A percentile compares a stretch with the other conserved stretches of the same genome.
Evolutionary conservation across 2,113 vertebrate genomes (phyloP).

Genomic region (Rhipidura dahli): DNA sequence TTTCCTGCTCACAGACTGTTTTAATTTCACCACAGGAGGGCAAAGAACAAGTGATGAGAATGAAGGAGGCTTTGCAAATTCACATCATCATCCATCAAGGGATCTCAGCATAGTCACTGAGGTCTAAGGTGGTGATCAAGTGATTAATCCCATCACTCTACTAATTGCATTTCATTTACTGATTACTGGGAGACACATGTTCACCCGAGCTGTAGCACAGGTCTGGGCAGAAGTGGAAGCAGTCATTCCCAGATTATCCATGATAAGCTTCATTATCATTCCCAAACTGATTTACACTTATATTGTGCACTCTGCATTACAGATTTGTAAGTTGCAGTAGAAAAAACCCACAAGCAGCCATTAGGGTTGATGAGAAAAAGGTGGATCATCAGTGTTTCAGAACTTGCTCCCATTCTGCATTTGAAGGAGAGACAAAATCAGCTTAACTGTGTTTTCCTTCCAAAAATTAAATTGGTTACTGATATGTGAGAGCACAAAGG

Average conservation of each 20-base stretch:
- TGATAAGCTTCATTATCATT: conserved; percentile 48
- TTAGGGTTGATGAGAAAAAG: not conserved
- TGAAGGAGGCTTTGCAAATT: conserved; percentile 21
- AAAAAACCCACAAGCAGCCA: not conserved
- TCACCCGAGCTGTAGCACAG: conserved; percentile 2
- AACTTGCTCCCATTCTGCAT: not conserved
- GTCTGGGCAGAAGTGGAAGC: conserved; percentile 4
- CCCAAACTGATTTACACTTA: conserved; percentile 21
- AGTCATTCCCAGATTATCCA: not conserved
- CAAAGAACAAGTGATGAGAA: conserved; percentile 60
- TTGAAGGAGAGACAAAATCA: not conserved
- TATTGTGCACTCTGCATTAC: not conserved
- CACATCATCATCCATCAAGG: conserved; percentile 51
- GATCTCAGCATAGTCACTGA: conserved; percentile 21
- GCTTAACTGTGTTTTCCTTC: not conserved
- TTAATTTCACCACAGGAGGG: conserved; percentile 57
- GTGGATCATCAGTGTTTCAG: not conserved
- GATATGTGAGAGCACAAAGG: not conserved
- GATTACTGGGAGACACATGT: conserved; percentile 26
- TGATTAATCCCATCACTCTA: conserved; percentile 47
- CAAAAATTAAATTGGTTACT: not conserved
- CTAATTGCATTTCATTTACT: conserved; percentile 66
- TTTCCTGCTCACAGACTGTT: not conserved
- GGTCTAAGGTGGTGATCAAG: conserved; percentile 57
- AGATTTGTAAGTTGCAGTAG: not conserved